Evolutionary conservation across 2,113 vertebrate species (phyloP), one percentile per base, ranked within the genome.

Genomic region (Clupea harengus): DNA sequence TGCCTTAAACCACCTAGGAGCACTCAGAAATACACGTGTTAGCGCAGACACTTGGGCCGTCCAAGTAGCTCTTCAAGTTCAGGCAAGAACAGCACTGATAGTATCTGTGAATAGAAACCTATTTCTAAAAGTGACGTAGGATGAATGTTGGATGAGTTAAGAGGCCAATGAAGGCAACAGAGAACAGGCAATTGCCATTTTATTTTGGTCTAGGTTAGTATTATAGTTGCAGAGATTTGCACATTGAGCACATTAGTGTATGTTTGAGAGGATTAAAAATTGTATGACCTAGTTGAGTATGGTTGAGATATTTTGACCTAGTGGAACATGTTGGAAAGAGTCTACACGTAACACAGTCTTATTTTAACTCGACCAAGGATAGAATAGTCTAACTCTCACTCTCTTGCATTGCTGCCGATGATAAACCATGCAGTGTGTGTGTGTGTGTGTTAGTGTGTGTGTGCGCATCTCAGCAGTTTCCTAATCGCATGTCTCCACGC

Each of bases 401-500:
- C 52, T 57, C 67, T 17, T 13, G 13, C 28, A 5, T 4, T 78
- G 72, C 72, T 44, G 25, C 1, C 10, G 22, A 28, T 28, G 64
- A 67, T 67, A 28, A 67, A 67, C 64, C 20, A 64, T 20, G 6
- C 18, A 22, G n/a, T 72, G 64, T 72, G 64, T 72, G 64, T 72
- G 64, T 72, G 64, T 75, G 28, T 17, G 72, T 17, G 72, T 75
- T 28, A 82, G 87, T 88, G 84, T 49, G 47, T 9, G 8, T 9
- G 47, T 88, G 49, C 45, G 81, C 84, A 81, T 90, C 84, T 47
- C 83, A 17, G 54, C 88, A 88, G 85, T 89, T 92, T 91, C 88
- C 90, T 50, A 88, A 91, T 93, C 92, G 92, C 91, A 89, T 87
- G 92, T 89, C 87, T 89, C 88, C 89, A 84, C 67, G 13, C 47